Evolutionary conservation across 2,797 vertebrate genomes (phyloP), one percentile per base, ranked within the genome.

Genomic region (Phalloptychus januarius): DNA sequence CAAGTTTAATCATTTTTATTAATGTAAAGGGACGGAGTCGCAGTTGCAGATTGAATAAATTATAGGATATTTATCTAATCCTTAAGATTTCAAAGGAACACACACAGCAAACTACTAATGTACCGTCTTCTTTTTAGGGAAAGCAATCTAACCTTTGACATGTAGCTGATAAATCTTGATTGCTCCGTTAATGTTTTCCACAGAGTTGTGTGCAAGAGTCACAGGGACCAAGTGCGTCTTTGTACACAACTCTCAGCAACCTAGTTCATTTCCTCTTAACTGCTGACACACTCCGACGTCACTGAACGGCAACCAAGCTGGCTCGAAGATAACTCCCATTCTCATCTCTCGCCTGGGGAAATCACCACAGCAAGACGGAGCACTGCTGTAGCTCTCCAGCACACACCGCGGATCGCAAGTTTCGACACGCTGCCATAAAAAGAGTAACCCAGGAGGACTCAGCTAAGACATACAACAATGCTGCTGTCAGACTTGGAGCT

Each of bases 341-440:
- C 58, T 67, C 33, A 78, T 69, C 48, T 38, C 23, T 72, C 75
- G 67, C 78, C 58, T 3, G 11, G 44, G 75, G 82, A 25, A 33
- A 38, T 72, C 44, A 44, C 73, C 73, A 45, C 76, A 85, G 71
- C 77, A 7, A 72, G 81, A 25, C 40, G 7, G n/a, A 85, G 82
- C 42, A 71, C 44, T 28, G 2, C 38, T 54, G 63, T 74, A 78
- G 79, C 56, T 28, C 18, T 82, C 46, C 70, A 77, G 76, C 50
- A 77, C 77, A 81, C 74, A 61, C 48, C 56, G 74, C 56, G 36
- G 79, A 71, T 52, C 23, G 78, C 91, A 81, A 69, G 88, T 79
- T 91, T 84, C 42, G 20, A 92, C 88, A 91, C 25, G 90, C 72
- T 56, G n/a, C 40, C 72, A n/a, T 71, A 75, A 79, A 52, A 50